Conservation (phyloP, 2,113 vertebrate species). For the Brachyhypopomus gauderio region DNA sequence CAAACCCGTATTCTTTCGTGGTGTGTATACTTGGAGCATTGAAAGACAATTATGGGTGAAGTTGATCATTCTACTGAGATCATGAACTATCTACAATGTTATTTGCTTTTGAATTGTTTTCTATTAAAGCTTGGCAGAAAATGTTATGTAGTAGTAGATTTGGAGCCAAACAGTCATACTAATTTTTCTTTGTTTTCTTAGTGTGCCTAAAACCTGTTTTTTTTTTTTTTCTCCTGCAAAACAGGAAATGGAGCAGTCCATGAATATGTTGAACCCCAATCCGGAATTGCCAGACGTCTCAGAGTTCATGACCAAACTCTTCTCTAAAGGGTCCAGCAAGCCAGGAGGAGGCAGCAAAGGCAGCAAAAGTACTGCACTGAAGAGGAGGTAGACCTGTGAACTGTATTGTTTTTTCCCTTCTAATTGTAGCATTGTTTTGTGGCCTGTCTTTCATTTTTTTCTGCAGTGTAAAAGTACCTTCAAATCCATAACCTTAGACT, state of each 20-base stretch:
- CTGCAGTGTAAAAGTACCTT: constrained; percentile 12
- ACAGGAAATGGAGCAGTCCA: constrained; percentile 99
- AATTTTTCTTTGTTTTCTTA: too few relatives aligned
- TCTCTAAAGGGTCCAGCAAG: constrained; percentile 95
- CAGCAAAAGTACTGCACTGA: constrained; percentile 85
- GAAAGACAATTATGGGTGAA: too few relatives aligned
- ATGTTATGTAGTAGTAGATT: too few relatives aligned
- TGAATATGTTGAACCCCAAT: constrained; percentile 99
- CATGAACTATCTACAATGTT: too few relatives aligned
- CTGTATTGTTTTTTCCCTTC: constrained; percentile 13
- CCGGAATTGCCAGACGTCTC: constrained; percentile 97
- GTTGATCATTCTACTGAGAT: too few relatives aligned
- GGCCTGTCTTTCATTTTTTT: constrained; percentile 57
- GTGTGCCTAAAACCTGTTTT: not conserved
- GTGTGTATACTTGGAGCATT: too few relatives aligned
- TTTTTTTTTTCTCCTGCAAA: not conserved
- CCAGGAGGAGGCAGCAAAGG: constrained; percentile 87
- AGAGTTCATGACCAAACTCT: constrained; percentile 98
- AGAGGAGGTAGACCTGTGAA: constrained; percentile 89
- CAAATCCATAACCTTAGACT: constrained; percentile 18
- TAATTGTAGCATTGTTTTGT: constrained; percentile 62
- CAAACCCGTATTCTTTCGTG: too few relatives aligned
- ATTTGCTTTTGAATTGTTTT: too few relatives aligned
- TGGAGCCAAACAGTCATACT: too few relatives aligned
- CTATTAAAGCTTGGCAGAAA: too few relatives aligned